A percentile compares a stretch with the other conserved stretches of the same genome.
Conservation (phyloP, 2,797 vertebrate genomes). For the Pangasius mekongensis region DNA sequence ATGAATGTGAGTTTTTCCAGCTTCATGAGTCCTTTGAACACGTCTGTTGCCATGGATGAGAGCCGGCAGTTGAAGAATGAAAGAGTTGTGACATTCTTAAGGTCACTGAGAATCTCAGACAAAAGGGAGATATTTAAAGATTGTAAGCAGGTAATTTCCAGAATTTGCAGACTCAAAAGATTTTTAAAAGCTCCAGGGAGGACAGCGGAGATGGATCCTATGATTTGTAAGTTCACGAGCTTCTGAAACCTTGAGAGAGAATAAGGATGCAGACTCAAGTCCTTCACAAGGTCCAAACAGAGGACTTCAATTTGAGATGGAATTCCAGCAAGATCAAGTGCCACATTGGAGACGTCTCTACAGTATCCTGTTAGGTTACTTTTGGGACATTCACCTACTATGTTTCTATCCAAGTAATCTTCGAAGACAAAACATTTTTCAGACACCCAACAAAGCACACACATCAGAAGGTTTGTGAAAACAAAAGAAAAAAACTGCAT, state of each 20-base stretch:
- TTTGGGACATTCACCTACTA: not conserved
- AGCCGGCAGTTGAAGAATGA: fast-evolving
- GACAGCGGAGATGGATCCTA: not conserved
- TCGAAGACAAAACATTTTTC: slow-evolving; percentile 16
- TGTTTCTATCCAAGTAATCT: not conserved
- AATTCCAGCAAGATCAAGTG: slow-evolving; percentile 2
- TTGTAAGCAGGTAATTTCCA: not conserved
- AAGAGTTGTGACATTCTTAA: slow-evolving; percentile 1
- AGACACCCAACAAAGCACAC: not conserved
- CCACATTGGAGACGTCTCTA: not conserved
- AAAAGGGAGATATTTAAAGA: not conserved
- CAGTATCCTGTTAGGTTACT: slow-evolving; percentile 6
- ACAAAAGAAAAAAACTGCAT: not conserved
- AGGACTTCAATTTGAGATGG: not conserved
- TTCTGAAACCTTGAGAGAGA: slow-evolving; percentile 15
- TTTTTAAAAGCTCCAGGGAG: slow-evolving; percentile 9
- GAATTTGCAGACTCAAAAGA: not conserved
- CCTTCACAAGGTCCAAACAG: not conserved
- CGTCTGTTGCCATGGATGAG: not conserved
- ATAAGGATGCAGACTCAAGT: not conserved
- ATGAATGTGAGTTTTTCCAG: fast-evolving
- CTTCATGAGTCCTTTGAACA: slow-evolving; percentile 4
- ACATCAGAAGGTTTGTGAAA: not conserved
- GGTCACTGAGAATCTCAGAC: not conserved
- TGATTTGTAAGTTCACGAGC: not conserved